A percentile compares a stretch with the other conserved stretches of the same genome.
phyloP scores from a whole-genome alignment of 2,797 vertebrate genomes.

The Alcedo quadribrachys region DNA sequence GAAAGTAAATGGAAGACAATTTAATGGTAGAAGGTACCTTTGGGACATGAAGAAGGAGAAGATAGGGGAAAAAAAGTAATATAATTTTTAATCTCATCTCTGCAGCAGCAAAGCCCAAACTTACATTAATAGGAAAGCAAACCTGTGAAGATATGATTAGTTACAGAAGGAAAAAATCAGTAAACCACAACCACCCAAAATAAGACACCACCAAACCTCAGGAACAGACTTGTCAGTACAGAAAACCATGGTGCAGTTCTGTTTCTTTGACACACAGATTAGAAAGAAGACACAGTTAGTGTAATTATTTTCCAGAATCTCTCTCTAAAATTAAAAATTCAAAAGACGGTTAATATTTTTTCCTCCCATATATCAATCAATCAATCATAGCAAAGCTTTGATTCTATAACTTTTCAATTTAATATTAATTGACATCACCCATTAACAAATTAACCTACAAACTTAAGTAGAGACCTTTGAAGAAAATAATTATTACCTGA shows the following conservation, averaged over 20 bases:
- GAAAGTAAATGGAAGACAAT: neutral
- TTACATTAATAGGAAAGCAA: neutral
- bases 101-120: neutral
- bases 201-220: neutral
- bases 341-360: neutral
- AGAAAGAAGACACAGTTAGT: neutral
- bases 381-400: neutral
- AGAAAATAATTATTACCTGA: neutral
- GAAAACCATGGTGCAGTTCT: neutral
- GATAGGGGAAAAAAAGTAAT: fast-evolving
- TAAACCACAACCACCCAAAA: neutral
- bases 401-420: neutral
- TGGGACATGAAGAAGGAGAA: neutral
- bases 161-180: neutral
- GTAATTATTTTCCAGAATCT: neutral
- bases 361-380: neutral
- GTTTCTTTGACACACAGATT: neutral
- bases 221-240: neutral
- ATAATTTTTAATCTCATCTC: neutral
- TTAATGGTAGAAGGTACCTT: neutral
- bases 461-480: neutral
- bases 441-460: neutral
- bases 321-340: neutral
- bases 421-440: neutral
- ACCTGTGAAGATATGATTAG: neutral